phyloP scores from a whole-genome alignment of 2,888 invertebrate genomes.

The Strigamia transsilvanica region DNA sequence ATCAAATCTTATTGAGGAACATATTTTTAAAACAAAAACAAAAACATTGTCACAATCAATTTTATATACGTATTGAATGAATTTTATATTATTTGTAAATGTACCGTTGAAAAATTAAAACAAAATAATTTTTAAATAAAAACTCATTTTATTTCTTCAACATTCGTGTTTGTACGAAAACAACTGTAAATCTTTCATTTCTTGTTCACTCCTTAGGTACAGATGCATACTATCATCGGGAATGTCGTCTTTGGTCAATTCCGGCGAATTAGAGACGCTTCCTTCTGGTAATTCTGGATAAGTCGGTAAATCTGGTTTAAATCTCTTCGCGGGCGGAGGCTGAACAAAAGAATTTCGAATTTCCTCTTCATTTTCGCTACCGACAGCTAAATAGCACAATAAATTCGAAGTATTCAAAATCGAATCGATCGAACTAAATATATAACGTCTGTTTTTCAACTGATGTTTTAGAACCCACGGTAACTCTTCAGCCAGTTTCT shows the following conservation, averaged over 20 bases:
- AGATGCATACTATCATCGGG: background rate
- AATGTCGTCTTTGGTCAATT: conserved; percentile 44
- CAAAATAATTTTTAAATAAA: background rate
- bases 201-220: conserved; percentile 29
- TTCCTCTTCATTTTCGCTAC: background rate
- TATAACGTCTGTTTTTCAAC: background rate
- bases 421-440: background rate
- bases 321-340: background rate
- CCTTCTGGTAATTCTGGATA: background rate
- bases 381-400: background rate
- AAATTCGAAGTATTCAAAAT: conserved; percentile 11
- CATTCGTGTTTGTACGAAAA: background rate
- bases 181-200: conserved; percentile 1
- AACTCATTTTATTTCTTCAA: background rate
- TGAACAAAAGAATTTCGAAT: background rate
- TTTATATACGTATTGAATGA: background rate
- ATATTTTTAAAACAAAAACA: background rate
- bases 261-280: background rate
- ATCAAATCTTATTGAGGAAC: background rate
- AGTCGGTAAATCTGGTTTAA: background rate
- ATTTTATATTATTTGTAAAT: background rate
- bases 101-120: background rate
- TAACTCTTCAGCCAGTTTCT: background rate
- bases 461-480: conserved; percentile 34
- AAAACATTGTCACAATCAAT: background rate